Conservation (phyloP, 2,797 vertebrate genomes). For the Falco berigora region DNA sequence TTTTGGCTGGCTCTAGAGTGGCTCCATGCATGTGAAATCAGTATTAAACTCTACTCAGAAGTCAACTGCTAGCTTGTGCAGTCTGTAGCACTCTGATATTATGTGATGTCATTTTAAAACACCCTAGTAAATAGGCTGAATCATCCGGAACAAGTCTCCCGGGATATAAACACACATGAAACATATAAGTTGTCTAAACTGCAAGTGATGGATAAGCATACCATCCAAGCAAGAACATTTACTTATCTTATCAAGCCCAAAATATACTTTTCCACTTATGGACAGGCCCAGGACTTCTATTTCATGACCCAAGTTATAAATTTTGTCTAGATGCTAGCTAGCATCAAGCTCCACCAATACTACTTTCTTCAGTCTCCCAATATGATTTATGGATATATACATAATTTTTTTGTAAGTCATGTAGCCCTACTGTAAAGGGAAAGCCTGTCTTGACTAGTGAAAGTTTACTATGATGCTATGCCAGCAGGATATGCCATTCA, state of each 20-base stretch:
- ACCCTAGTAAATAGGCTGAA: background rate
- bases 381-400: background rate
- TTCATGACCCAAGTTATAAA: background rate
- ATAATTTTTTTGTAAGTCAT: background rate
- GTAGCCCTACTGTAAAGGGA: background rate
- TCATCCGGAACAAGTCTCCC: background rate
- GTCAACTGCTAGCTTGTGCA: background rate
- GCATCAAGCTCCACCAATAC: background rate
- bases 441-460: background rate
- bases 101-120: background rate
- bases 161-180: background rate
- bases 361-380: background rate
- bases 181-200: background rate
- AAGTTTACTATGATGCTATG: background rate
- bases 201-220: background rate
- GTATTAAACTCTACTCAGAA: background rate
- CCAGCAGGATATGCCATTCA: background rate
- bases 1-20: background rate
- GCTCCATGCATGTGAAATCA: background rate
- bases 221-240: background rate
- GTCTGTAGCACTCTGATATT: background rate
- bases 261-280: background rate
- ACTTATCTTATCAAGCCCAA: background rate
- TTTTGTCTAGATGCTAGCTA: background rate
- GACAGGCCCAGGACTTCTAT: background rate